Evolutionary conservation across 2,797 vertebrate species (phyloP).

Genomic region (Poecilia wingei): DNA sequence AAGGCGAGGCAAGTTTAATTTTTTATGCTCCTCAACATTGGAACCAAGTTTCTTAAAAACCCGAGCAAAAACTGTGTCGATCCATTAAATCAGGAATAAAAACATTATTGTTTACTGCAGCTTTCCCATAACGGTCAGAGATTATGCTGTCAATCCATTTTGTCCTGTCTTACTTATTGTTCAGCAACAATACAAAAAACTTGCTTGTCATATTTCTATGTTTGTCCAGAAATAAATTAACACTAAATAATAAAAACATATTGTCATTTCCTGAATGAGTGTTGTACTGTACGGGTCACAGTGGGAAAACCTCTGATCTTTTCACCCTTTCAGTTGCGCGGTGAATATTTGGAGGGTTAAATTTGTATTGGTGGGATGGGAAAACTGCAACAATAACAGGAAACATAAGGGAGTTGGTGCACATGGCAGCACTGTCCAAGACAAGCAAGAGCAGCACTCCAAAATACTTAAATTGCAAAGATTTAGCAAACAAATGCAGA

Average conservation of each 20-base stretch:
- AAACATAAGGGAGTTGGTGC: slow-evolving; percentile 68
- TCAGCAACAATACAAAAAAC: background rate
- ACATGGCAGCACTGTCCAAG: slow-evolving; percentile 56
- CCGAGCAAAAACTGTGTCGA: background rate
- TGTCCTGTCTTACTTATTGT: background rate
- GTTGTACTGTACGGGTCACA: slow-evolving; percentile 30
- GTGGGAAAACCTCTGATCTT: slow-evolving; percentile 43
- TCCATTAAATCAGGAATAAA: background rate
- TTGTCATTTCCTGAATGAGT: slow-evolving; percentile 38
- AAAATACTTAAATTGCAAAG: slow-evolving; percentile 48
- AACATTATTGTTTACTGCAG: background rate
- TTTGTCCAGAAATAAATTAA: background rate
- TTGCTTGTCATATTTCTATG: slow-evolving; percentile 1
- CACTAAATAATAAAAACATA: slow-evolving; percentile 3
- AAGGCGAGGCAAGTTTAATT: background rate
- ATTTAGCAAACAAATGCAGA: slow-evolving; percentile 61
- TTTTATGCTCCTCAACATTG: background rate
- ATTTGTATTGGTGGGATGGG: slow-evolving; percentile 57
- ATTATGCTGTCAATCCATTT: background rate
- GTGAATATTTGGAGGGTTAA: slow-evolving; percentile 46
- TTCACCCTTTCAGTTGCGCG: slow-evolving; percentile 35
- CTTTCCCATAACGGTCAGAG: background rate
- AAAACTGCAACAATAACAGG: slow-evolving; percentile 71
- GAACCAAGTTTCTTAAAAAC: background rate
- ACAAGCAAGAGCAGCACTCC: slow-evolving; percentile 50